Conservation (phyloP, 2,797 vertebrate genomes). For the Rhadinocentrus ornatus region DNA sequence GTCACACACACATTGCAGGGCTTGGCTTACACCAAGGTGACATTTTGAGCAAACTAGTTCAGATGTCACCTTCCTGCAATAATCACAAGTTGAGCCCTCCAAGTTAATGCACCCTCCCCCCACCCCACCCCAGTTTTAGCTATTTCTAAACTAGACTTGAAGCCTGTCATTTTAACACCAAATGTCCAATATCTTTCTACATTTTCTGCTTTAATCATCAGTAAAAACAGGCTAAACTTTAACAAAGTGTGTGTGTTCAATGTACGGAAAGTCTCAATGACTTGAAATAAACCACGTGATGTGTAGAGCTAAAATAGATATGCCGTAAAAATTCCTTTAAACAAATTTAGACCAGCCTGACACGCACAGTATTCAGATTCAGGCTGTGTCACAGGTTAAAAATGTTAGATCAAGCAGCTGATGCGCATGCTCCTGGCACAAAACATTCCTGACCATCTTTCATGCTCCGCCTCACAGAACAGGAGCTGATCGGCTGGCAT, state of each 20-base stretch:
- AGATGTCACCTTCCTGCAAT: no score
- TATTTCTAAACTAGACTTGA: not conserved
- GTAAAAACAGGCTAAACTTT: not conserved
- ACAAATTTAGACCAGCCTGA: constrained; percentile 17
- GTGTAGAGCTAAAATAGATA: constrained; percentile 15
- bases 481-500: constrained; percentile 57
- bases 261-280: not conserved
- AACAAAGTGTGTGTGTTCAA: not conserved
- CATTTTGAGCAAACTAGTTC: no score
- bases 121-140: no score
- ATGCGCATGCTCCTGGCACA: not conserved
- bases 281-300: not conserved
- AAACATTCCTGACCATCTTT: constrained; percentile 1
- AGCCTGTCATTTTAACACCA: not conserved
- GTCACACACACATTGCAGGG: no score
- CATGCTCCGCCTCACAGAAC: constrained; percentile 44
- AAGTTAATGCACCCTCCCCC: no score
- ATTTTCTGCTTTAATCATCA: not conserved
- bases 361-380: not conserved
- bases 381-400: constrained; percentile 6
- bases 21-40: no score
- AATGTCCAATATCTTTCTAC: not conserved
- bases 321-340: not conserved
- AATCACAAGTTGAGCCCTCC: no score
- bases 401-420: constrained; percentile 20